Base-by-base conservation (phyloP, 2,113 vertebrate genomes). In the Cebus imitator region DNA sequence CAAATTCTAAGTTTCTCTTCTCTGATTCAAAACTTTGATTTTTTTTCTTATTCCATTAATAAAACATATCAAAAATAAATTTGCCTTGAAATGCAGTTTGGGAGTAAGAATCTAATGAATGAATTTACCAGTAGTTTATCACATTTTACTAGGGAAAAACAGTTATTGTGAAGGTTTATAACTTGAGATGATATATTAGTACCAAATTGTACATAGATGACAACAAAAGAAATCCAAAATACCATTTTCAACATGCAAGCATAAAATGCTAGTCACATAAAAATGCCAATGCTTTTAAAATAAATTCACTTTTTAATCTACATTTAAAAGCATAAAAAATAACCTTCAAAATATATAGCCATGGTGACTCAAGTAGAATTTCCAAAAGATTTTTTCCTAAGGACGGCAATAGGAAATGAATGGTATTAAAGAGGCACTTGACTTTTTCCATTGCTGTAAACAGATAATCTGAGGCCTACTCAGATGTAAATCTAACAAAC, bases 221-320 rank as follows among this genome's bases (percentile, higher is more conserved):
- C 13, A 50, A 61, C 9, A 83, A 81, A 91, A 82, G 52, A 93
- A 83, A 87, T 87, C 37, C 11, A 58, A 79, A 84, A 35, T 64
- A 52, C 11, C 21, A 7, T 92, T 94, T n/a, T 92, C 18, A 68
- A 76, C 6, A 85, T n/a, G 32, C 9, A 84, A 85, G 23, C 14
- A 66, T 78, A 89, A 95, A 93, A 85, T 88, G 1, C 30, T 86
- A 88, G 66, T 61, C 75, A 94, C 25, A 72, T 6, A 84, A 57
- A 89, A 73, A 96, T 66, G 35, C 27, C 83, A 87, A 72, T 43
- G 4, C 61, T 87, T 93, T 88, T 43, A 17, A 90, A 98, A 92
- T 78, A 17, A 94, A 90, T 84, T 95, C 64, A 58, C 35, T 90
- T 73, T 92, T 94, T 70, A 88, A 91, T 93, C 43, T 96, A 78